Percentiles rank a stretch among this genome's conserved stretches.
phyloP scores from a whole-genome alignment of 2,888 invertebrate genomes.

The Tridacna crocea region DNA sequence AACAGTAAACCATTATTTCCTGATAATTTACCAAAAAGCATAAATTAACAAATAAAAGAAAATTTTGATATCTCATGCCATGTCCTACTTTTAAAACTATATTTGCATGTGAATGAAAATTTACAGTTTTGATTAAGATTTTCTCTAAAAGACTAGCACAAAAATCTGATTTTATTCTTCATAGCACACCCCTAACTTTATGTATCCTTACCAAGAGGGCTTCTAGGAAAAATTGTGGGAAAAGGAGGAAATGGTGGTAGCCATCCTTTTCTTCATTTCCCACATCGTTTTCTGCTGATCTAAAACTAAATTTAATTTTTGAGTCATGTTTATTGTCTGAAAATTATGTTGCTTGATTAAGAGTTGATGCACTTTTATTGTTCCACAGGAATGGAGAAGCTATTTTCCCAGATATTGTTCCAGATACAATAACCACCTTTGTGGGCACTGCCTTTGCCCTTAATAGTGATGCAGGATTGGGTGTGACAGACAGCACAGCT shows the following conservation, averaged over 20 bases:
- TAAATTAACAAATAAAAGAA: too few species aligned
- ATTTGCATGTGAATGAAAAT: too few species aligned
- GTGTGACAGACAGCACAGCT: constrained; percentile 88
- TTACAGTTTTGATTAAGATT: too few species aligned
- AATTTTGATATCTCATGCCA: too few species aligned
- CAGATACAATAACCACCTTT: constrained; percentile 93
- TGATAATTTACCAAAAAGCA: too few species aligned
- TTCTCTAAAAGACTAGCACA: too few species aligned
- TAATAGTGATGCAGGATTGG: constrained; percentile 91
- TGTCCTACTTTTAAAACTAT: too few species aligned
- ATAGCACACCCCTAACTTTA: too few species aligned
- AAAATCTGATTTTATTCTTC: too few species aligned
- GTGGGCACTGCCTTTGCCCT: constrained; percentile 93
- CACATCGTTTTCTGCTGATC: neutral
- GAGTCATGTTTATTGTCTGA: neutral
- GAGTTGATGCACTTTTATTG: neutral
- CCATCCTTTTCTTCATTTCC: neutral
- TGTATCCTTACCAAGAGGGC: too few species aligned
- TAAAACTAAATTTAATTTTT: too few species aligned
- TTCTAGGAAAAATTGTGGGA: neutral
- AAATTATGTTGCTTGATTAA: neutral
- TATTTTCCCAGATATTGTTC: constrained; percentile 87
- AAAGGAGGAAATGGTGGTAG: neutral
- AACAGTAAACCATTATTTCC: too few species aligned
- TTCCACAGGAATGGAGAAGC: constrained; percentile 81